Conservation (phyloP, 2,113 vertebrate species). For the Gopherus evgoodei region DNA sequence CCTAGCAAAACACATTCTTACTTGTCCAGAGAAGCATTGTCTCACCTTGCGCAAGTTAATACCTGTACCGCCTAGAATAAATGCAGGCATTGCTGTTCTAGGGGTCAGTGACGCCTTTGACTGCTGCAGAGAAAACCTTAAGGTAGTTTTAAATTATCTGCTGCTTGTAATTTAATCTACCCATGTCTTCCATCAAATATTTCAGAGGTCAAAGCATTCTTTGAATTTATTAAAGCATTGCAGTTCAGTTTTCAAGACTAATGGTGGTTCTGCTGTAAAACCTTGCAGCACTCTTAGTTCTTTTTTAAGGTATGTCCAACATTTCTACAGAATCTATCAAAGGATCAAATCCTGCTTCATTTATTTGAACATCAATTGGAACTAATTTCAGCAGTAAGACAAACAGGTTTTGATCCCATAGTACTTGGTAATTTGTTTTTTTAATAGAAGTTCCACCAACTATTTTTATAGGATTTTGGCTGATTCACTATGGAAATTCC, state of each 20-base stretch:
- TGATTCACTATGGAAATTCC: background rate
- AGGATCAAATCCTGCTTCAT: background rate
- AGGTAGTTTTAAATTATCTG: background rate
- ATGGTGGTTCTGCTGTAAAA: background rate
- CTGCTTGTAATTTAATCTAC: background rate
- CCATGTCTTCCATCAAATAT: background rate
- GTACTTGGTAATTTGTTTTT: background rate
- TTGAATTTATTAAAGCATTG: background rate
- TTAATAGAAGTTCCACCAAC: background rate
- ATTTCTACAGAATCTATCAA: background rate
- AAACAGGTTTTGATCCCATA: background rate
- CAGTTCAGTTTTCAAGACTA: background rate
- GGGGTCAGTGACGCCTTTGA: background rate
- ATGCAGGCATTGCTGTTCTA: background rate
- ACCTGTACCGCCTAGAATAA: background rate
- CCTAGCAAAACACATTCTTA: background rate
- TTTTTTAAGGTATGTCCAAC: background rate
- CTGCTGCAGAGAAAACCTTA: background rate
- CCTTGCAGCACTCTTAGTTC: background rate
- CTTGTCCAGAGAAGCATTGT: background rate
- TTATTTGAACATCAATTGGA: background rate
- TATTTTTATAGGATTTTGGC: background rate
- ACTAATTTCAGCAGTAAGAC: background rate
- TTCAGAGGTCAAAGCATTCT: background rate
- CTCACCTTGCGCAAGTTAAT: background rate